A percentile compares a stretch with the other conserved stretches of the same genome.
These are phyloP conservation scores for Calypte anna DNA, from an alignment of 2,113 vertebrate genomes.

Conservation along the genomic window DNA sequence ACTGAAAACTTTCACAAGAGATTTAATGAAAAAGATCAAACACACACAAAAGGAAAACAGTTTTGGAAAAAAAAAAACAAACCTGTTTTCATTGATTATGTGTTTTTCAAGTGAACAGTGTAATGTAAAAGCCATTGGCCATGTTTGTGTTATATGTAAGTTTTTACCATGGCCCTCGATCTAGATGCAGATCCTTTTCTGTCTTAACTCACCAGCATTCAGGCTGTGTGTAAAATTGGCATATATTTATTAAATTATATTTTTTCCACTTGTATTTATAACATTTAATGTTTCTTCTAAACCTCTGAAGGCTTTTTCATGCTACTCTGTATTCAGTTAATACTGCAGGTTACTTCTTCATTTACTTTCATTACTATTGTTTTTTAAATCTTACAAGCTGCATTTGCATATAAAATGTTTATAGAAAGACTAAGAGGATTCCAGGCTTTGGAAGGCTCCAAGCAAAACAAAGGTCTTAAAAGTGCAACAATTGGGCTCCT, in stretches of 20 bases:
- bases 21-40: not conserved
- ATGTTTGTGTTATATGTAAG: not conserved
- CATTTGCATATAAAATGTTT: not conserved
- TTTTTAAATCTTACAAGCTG: not conserved
- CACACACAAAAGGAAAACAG: not conserved
- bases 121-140: not conserved
- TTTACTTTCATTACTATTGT: not conserved
- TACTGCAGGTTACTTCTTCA: not conserved
- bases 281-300: not conserved
- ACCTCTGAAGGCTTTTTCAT: not conserved
- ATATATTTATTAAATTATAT: not conserved
- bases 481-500: not conserved
- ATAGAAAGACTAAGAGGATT: not conserved
- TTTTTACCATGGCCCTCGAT: not conserved
- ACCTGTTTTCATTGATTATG: not conserved
- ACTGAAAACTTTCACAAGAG: not conserved
- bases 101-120: not conserved
- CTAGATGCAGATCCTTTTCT: not conserved
- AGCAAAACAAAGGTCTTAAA: not conserved
- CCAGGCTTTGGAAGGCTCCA: not conserved
- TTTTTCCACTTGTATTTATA: not conserved
- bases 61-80: not conserved
- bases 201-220: not conserved
- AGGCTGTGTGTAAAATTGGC: not conserved
- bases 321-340: not conserved